A percentile compares a stretch with the other conserved stretches of the same genome.
phyloP scores from a whole-genome alignment of 2,113 vertebrate genomes.

The Ranitomeya imitator region DNA sequence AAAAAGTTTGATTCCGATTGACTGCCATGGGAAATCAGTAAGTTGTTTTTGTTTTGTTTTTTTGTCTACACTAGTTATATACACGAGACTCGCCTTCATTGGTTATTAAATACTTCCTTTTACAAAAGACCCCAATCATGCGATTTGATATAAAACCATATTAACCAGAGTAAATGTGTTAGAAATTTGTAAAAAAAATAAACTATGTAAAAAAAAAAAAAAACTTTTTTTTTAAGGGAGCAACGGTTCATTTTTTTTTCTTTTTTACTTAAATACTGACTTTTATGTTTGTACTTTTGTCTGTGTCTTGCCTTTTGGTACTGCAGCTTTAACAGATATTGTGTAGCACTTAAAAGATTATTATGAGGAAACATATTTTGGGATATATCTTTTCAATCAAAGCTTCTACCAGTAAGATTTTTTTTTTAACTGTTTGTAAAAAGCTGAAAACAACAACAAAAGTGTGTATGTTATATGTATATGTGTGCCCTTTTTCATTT shows the following conservation, averaged over 20 bases:
- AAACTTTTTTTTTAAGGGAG: slow-evolving; percentile 17
- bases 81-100: neutral
- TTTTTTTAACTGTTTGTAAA: slow-evolving; percentile 61
- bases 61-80: neutral
- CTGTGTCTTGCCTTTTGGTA: slow-evolving; percentile 50
- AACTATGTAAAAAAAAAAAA: neutral
- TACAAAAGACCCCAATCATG: neutral
- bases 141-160: neutral
- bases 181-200: neutral
- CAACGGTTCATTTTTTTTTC: slow-evolving; percentile 27
- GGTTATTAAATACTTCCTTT: neutral
- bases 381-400: slow-evolving; percentile 40
- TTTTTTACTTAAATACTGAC: neutral
- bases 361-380: slow-evolving; percentile 67
- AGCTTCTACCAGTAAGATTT: slow-evolving; percentile 25
- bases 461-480: slow-evolving; percentile 96
- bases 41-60: too few relatives aligned
- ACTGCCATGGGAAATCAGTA: neutral
- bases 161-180: neutral
- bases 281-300: slow-evolving; percentile 24
- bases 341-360: slow-evolving; percentile 95
- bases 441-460: slow-evolving; percentile 74
- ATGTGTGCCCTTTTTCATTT: slow-evolving; percentile 98
- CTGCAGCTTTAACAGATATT: slow-evolving; percentile 65
- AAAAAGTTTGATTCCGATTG: neutral